Conservation (phyloP, 2,888 invertebrate genomes). For the Pediacus dermestoides region DNA sequence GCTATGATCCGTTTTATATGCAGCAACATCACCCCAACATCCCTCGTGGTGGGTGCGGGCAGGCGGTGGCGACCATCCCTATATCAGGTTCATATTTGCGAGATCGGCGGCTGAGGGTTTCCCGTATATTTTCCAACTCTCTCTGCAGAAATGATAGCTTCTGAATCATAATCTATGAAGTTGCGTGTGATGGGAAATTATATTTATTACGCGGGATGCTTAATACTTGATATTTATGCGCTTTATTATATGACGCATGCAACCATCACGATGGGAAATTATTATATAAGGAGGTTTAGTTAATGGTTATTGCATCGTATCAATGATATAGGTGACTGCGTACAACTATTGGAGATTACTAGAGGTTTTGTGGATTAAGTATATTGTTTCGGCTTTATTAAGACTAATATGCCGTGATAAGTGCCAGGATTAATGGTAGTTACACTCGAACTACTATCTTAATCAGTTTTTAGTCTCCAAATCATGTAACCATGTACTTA, state of each 20-base stretch:
- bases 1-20: conserved; percentile 43
- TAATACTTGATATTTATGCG: conserved; percentile 18
- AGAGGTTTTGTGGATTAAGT: too few species aligned
- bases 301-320: conserved; percentile 4
- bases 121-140: not conserved
- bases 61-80: conserved; percentile 4
- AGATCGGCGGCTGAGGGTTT: not conserved
- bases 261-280: too few species aligned
- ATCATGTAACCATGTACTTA: too few species aligned
- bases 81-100: not conserved
- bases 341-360: conserved; percentile 4
- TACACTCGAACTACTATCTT: too few species aligned
- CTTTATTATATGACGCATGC: conserved; percentile 27
- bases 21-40: conserved; percentile 41
- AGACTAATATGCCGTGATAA: too few species aligned
- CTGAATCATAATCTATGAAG: conserved; percentile 43
- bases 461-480: too few species aligned
- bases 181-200: conserved; percentile 43
- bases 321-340: not conserved
- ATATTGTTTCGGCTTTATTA: too few species aligned
- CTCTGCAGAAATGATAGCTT: conserved; percentile 41
- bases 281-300: too few species aligned
- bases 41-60: too few species aligned
- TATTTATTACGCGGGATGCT: conserved; percentile 31
- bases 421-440: too few species aligned